Evolutionary conservation across 1,140 invertebrate genomes (phyloP).

Genomic region (Subanguina moxae): DNA sequence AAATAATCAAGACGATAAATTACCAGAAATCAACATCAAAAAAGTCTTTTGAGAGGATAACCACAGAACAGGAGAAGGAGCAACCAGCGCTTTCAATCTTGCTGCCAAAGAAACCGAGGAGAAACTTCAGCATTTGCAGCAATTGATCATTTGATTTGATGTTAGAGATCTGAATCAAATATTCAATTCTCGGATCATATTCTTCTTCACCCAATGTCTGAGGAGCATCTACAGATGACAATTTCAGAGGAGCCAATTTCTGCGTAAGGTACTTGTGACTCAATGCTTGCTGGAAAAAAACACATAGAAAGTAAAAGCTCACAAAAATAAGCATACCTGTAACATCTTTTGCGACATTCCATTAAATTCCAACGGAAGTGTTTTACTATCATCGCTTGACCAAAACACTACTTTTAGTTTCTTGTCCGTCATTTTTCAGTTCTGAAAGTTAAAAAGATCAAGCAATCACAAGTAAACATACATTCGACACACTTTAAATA

Average conservation of each 20-base stretch:
- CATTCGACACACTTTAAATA: too few species aligned
- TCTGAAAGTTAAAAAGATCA: too few species aligned
- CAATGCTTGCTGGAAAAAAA: conserved; percentile 21
- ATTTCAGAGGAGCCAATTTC: conserved; percentile 17
- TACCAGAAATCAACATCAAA: conserved; percentile 28
- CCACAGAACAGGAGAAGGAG: conserved; percentile 15
- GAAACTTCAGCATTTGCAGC: conserved; percentile 26
- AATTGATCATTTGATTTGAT: conserved; percentile 12
- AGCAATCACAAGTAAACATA: too few species aligned
- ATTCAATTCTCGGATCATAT: conserved; percentile 26
- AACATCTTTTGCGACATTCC: conserved; percentile 22
- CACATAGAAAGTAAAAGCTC: background rate
- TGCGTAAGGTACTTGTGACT: conserved; percentile 5
- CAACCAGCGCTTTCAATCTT: conserved; percentile 2
- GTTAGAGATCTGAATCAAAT: conserved; percentile 15
- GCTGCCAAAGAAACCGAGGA: conserved; percentile 12
- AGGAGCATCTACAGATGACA: conserved; percentile 3
- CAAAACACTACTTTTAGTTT: conserved; percentile 30
- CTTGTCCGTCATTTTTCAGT: conserved; percentile 12
- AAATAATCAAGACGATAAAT: background rate
- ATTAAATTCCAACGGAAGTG: conserved; percentile 13
- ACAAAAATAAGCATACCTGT: conserved; percentile 16
- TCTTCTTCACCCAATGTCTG: conserved; percentile 29
- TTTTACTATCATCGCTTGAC: conserved; percentile 16
- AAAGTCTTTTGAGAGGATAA: conserved; percentile 19